Base-by-base conservation (phyloP, 2,888 invertebrate species). In the Graphium colonna region DNA sequence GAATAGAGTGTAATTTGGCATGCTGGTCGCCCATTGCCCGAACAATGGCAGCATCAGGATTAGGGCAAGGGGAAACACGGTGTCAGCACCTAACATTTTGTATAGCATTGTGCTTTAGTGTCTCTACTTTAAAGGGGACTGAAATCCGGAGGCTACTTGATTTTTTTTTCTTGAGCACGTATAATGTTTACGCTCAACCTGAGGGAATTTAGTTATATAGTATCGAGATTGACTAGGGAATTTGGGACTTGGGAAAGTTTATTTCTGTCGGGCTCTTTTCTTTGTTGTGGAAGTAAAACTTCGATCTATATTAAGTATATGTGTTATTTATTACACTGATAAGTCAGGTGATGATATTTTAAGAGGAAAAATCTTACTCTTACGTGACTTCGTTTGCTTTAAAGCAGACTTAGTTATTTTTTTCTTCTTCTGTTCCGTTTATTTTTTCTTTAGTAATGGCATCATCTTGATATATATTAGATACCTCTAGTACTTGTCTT, bases 11-110 rank as follows among this genome's bases (percentile, higher is more conserved):
- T 58, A 67, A 63, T 70, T 71, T 73, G 17, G 60, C 26, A 28
- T 68, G 59, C 17, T 17, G 16, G n/a, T 4, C 18, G 17, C 40
- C 15, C 38, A 56, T 63, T 62, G 62, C 36, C 58, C 59, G 73
- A 69, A 78, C 76, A 77, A 77, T 73, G 66, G 64, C 59, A 68
- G 69, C 71, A 69, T 69, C 68, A 67, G 68, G 69, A 79, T 77
- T 77, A 77, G 67, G 67, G 70, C 64, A 70, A 77, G 72, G 70
- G 68, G 69, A 68, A 73, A 73, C 71, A 73, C 64, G 60, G 64
- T 71, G 79, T 77, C 70, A 71, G 72, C 69, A 65, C 64, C 69
- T 67, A 65, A 59, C 65, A 61, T 71, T 72, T 69, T 68, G 63
- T 66, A 68, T 63, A 60, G 63, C 65, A 66, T 69, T 69, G 67